Conservation (phyloP, 2,113 vertebrate species). For the Callithrix jacchus region DNA sequence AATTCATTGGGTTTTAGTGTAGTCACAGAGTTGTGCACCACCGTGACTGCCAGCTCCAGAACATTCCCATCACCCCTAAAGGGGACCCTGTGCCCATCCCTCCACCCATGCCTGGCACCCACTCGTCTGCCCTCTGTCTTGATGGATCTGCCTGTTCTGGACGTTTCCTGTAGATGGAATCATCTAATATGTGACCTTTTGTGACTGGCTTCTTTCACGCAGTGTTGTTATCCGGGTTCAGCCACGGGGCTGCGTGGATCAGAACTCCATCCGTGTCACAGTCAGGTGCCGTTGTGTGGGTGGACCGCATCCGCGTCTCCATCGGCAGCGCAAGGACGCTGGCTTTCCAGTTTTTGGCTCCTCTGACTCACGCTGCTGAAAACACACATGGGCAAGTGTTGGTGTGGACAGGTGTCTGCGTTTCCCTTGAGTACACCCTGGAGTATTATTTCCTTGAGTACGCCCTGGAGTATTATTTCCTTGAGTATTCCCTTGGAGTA, state of each 20-base stretch:
- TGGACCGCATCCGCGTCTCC: neutral
- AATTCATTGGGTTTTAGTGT: neutral
- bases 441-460: neutral
- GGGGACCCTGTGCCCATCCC: neutral
- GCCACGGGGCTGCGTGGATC: too few species aligned
- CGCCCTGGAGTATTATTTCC: neutral
- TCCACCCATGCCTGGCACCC: neutral
- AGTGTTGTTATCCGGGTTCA: too few species aligned
- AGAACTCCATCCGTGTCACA: neutral
- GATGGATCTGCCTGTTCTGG: rapidly evolving
- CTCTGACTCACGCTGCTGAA: neutral
- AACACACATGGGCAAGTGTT: neutral
- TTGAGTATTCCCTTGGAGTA: neutral
- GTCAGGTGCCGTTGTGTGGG: rapidly evolving
- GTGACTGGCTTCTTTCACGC: neutral
- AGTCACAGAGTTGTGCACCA: neutral
- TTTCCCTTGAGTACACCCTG: neutral
- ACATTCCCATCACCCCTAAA: rapidly evolving
- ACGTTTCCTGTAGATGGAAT: neutral
- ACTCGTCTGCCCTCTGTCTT: rapidly evolving
- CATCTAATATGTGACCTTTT: rapidly evolving
- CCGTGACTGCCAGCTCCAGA: neutral
- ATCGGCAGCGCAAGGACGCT: rapidly evolving
- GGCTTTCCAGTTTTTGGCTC: neutral
- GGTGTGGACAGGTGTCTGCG: neutral